A percentile compares a stretch with the other conserved stretches of the same genome.
Evolutionary conservation across 2,888 invertebrate genomes (phyloP).

Genomic region (Lepidocyrtoides sp.): DNA sequence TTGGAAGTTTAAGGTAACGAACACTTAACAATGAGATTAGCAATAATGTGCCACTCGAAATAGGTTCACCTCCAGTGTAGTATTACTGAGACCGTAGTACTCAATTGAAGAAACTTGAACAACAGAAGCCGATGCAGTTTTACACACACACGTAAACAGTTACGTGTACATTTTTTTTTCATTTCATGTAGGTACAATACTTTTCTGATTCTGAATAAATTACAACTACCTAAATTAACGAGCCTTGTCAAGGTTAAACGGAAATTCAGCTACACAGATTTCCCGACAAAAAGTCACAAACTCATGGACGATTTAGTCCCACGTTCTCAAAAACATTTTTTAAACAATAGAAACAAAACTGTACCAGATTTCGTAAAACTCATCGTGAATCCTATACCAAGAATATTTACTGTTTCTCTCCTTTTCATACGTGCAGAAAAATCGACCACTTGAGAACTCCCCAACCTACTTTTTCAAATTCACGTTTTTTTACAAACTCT

Average conservation of each 20-base stretch:
- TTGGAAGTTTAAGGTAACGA: neutral
- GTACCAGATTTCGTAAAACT: neutral
- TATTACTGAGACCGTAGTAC: too few species aligned
- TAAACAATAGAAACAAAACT: too few species aligned
- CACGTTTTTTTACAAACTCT: neutral
- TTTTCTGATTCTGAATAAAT: too few species aligned
- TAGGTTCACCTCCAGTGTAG: neutral
- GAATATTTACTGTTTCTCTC: neutral
- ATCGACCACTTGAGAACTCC: neutral
- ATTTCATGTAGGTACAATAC: too few species aligned
- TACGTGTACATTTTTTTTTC: too few species aligned
- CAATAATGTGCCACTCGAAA: too few species aligned
- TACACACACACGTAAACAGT: too few species aligned
- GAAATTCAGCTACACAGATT: neutral
- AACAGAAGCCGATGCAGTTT: too few species aligned
- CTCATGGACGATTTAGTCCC: neutral
- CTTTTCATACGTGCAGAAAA: neutral
- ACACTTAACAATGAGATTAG: neutral
- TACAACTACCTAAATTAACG: neutral
- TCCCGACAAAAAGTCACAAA: neutral
- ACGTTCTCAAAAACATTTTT: neutral
- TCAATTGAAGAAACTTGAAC: too few species aligned
- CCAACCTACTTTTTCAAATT: constrained; percentile 10
- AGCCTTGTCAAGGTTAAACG: constrained; percentile 25
- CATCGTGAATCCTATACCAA: neutral